Evolutionary conservation across 2,888 invertebrate genomes (phyloP), one percentile per base, ranked within the genome.

Genomic region (Plebejus melissa): DNA sequence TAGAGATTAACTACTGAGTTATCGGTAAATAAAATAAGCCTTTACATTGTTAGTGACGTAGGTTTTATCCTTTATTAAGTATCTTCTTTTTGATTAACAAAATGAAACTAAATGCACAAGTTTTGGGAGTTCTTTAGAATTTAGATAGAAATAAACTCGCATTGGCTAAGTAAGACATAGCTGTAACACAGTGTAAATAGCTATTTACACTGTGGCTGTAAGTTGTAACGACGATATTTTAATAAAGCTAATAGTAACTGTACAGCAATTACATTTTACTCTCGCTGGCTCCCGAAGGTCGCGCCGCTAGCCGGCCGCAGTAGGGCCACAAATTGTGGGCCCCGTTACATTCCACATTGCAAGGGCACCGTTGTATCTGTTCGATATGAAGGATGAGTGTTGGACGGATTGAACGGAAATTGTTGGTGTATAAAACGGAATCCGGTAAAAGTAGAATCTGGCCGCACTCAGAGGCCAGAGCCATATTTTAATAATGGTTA

Each of bases 301-400:
- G 32, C 36, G 32, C 74, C 74, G 74, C 65, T 74, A 65, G 74
- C 41, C 70, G 70, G n/a, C 41, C 38, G 16, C 36, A 69, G 69
- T 57, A 75, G 79, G 76, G 77, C 76, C 76, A 77, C 79, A 78
- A 80, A 80, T 78, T 79, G 76, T 75, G 77, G 60, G 16, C 74
- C 79, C 81, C 81, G 81, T 81, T 82, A 81, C 80, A 80, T 80
- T 79, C 79, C 80, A 74, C 70, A 76, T 77, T 60, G 79, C 77
- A 76, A 80, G 79, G 80, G 80, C 22, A 13, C 65, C 4, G 0
- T 65, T 65, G 5, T 13, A 36, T 65, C 32, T 4, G 36, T 36
- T 1, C 36, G 65, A 13, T 65, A 36, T 65, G 65, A 32, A 65
- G 65, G 32, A 32, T 11, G 11, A 16, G 3, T 54, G 54, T 1